These are phyloP conservation scores for Drosophila mimetica DNA, from an alignment of 2,888 invertebrate genomes.

Conservation along the genomic window DNA sequence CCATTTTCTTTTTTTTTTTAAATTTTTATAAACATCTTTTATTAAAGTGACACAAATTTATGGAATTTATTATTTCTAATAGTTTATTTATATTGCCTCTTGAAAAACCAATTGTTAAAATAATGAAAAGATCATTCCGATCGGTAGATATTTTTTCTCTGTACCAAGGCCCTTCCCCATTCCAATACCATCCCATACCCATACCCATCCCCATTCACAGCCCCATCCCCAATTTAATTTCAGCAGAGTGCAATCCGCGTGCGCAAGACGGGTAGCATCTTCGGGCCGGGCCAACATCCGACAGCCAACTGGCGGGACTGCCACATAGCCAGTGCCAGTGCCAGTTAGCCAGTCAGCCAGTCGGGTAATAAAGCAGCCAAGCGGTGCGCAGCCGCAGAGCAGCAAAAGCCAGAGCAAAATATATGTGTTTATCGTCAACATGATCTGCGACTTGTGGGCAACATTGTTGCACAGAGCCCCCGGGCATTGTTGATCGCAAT, in stretches of 20 bases:
- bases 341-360: constrained; percentile 22
- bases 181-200: neutral
- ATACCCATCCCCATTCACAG: neutral
- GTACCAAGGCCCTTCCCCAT: constrained; percentile 9
- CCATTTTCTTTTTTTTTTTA: too few relatives aligned
- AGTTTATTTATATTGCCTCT: too few relatives aligned
- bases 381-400: constrained; percentile 35
- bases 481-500: constrained; percentile 61
- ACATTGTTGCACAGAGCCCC: constrained; percentile 65
- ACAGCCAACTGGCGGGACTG: neutral
- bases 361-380: constrained; percentile 41
- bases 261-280: constrained; percentile 65
- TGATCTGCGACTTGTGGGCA: constrained; percentile 61
- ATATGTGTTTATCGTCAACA: constrained; percentile 52
- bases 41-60: too few relatives aligned
- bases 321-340: constrained; percentile 20
- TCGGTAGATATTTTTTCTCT: neutral
- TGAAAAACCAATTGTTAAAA: neutral
- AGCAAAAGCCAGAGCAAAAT: neutral
- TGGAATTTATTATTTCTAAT: too few relatives aligned
- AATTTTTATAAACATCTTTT: neutral
- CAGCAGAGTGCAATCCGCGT: constrained; percentile 61
- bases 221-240: constrained; percentile 14
- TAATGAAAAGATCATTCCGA: neutral
- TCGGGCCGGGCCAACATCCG: constrained; percentile 36